Conservation (phyloP, 2,113 vertebrate species). For the Pan troglodytes region NHGRI_mPanTro3-v2.1_pri NC_072409.2:4954501-4955000, state of each 20-base stretch:
- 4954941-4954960: not conserved
- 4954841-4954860: rapidly evolving
- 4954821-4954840: too few relatives aligned
- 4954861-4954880: rapidly evolving
- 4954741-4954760: rapidly evolving
- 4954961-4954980: not conserved
- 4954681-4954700: rapidly evolving
- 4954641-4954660: rapidly evolving
- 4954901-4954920: not conserved
- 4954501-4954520: rapidly evolving
- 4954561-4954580: rapidly evolving
- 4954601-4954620: rapidly evolving
- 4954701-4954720: not conserved
- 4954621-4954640: not conserved
- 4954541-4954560: rapidly evolving
- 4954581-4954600: rapidly evolving
- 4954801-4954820: too few relatives aligned
- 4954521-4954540: not conserved
- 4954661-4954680: not conserved
- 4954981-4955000: not conserved
- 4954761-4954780: rapidly evolving
- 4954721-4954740: rapidly evolving
- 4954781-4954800: rapidly evolving
- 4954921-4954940: not conserved
- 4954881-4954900: not conserved